Percentiles rank a stretch among this genome's conserved stretches.
Evolutionary conservation across 2,888 invertebrate species (phyloP).

Genomic region (Andrena dorsata): DNA sequence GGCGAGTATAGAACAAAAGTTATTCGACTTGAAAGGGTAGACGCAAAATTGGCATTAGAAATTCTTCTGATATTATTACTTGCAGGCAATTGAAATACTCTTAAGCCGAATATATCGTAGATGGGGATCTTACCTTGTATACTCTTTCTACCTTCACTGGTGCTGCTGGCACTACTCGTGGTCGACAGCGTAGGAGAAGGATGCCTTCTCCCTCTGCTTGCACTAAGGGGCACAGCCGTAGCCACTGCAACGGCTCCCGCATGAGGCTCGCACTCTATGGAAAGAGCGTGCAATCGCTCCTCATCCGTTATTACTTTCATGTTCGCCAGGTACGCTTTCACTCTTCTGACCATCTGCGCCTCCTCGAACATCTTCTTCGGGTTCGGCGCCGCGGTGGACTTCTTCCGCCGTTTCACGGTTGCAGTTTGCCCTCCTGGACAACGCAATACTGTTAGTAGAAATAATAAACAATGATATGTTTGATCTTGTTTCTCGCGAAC

Average conservation of each 20-base stretch:
- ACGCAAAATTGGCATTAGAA: not conserved
- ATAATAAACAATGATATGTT: conserved; percentile 28
- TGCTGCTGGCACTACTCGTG: conserved; percentile 95
- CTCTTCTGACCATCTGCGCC: conserved; percentile 98
- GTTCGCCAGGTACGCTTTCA: conserved; percentile 97
- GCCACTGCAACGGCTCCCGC: conserved; percentile 81
- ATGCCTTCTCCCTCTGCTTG: conserved; percentile 91
- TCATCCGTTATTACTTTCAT: conserved; percentile 97
- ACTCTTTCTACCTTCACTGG: conserved; percentile 90
- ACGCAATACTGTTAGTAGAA: conserved; percentile 55
- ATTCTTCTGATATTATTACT: not conserved
- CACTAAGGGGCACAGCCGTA: conserved; percentile 87
- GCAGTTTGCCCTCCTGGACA: conserved; percentile 89
- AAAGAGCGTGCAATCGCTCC: conserved; percentile 94
- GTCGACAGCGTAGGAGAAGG: conserved; percentile 97
- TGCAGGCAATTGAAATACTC: not conserved
- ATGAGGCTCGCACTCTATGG: conserved; percentile 93
- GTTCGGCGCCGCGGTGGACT: conserved; percentile 95
- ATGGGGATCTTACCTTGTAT: conserved; percentile 77
- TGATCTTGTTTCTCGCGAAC: not conserved
- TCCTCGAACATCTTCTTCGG: conserved; percentile 99
- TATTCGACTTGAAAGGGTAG: not conserved
- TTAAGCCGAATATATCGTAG: not conserved
- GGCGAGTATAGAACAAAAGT: too few species aligned
- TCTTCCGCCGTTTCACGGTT: conserved; percentile 95